Base-by-base conservation (phyloP, 2,888 invertebrate genomes). In the Ryuthela nishihirai region DNA sequence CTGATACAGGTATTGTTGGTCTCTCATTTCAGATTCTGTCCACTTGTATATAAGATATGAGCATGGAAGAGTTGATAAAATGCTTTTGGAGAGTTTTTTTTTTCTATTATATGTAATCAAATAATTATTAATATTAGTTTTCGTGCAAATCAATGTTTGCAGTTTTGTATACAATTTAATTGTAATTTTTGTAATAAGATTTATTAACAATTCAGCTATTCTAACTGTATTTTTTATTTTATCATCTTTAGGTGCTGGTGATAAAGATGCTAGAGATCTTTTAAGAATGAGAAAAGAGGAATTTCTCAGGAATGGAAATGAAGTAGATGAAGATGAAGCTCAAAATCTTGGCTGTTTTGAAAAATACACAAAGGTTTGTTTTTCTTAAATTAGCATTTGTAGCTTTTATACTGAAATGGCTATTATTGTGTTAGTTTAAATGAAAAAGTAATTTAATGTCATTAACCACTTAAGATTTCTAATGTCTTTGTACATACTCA, bases 191-290 rank as follows among this genome's bases (percentile, higher is more conserved):
- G 9, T 29, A 9, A 10, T 29, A 29, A 29, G 32, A 29, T 29
- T 29, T 29, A 29, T 10, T 10, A 29, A 29, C 12, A 10, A 29
- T 29, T 29, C 32, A 9, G 12, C 12, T 10, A 29, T 29, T 10
- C 12, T 29, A 10, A 29, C 32, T 10, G 9, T 10, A 10, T 29
- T 29, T 29, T 29, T 29, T 10, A 12, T 29, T 29, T 29, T 29
- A 9, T 12, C 32, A 9, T 10, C 36, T 47, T 46, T 66, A 54
- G 73, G 72, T 10, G 73, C 71, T 7, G 75, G 73, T 20, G 79
- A 79, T 65, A 76, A 75, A 65, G 80, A 80, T 69, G 75, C 77
- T 1, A 66, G 71, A 44, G 78, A 79, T 61, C 72, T 72, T 32
- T 66, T 77, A 9, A 69, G 71, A 45, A 79, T 80, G 70, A 65